Conservation (phyloP, 1,140 invertebrate genomes). For the Atopsyche davidsoni region DNA sequence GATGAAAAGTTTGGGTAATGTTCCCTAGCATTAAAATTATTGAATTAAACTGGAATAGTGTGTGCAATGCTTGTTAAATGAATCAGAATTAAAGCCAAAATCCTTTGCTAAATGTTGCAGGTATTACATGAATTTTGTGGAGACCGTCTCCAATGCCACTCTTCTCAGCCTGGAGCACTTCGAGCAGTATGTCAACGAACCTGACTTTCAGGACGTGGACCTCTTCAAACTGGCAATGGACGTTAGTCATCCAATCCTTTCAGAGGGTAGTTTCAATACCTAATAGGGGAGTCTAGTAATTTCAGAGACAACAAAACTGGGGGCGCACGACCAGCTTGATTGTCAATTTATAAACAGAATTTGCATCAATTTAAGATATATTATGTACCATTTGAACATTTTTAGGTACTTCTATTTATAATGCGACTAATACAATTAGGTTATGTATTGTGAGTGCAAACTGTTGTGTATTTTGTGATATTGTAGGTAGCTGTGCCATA, state of each 20-base stretch:
- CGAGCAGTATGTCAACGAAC: slow-evolving; percentile 41
- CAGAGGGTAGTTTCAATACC: no score
- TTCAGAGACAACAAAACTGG: no score
- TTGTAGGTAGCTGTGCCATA: slow-evolving; percentile 11
- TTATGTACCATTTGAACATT: no score
- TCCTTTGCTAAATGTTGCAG: slow-evolving; percentile 11
- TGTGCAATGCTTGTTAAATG: not conserved
- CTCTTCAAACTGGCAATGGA: slow-evolving; percentile 39
- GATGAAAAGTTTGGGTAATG: slow-evolving; percentile 14
- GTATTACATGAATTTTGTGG: slow-evolving; percentile 47
- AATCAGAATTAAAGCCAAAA: not conserved
- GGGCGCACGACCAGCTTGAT: no score
- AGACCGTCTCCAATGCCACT: slow-evolving; percentile 44
- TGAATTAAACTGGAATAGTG: not conserved
- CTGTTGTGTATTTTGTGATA: not conserved
- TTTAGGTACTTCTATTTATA: no score
- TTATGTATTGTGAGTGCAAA: no score
- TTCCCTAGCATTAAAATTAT: not conserved
- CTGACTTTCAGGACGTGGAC: slow-evolving; percentile 40
- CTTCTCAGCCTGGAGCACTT: slow-evolving; percentile 43
- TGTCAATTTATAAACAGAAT: no score
- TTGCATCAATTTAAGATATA: no score
- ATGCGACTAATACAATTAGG: no score
- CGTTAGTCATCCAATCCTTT: no score
- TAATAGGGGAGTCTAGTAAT: no score